Evolutionary conservation across 2,113 vertebrate genomes (phyloP).

Genomic region (Pardalotus punctatus): DNA sequence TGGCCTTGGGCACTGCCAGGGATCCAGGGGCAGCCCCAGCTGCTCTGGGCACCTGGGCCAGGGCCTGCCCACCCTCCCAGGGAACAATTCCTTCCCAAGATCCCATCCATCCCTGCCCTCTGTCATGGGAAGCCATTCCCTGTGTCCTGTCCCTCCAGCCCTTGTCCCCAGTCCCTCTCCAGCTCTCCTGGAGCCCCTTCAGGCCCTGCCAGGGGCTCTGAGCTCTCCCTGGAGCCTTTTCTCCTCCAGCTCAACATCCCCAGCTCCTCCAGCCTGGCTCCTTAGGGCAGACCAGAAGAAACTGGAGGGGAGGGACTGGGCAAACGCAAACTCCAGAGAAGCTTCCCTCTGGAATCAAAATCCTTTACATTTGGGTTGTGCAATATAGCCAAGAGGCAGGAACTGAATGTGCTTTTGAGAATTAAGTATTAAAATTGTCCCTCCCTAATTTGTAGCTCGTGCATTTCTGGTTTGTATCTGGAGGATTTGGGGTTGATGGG

Average conservation of each 20-base stretch:
- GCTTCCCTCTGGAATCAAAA: not conserved
- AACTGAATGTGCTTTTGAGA: not conserved
- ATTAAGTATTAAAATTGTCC: not conserved
- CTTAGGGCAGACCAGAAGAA: not conserved
- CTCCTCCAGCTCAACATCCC: not conserved
- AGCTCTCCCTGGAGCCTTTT: not conserved
- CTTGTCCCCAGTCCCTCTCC: not conserved
- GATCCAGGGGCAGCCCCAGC: not conserved
- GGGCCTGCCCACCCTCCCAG: not conserved
- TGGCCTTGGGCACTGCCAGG: not conserved
- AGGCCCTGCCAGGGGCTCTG: fast-evolving
- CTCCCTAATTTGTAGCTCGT: not conserved
- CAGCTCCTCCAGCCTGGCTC: not conserved
- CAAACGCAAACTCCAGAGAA: not conserved
- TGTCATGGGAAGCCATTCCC: not conserved
- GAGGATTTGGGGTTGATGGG: slow-evolving; percentile 24
- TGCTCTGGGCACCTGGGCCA: not conserved
- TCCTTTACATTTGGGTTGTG: not conserved
- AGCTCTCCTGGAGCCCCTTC: not conserved
- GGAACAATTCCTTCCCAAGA: not conserved
- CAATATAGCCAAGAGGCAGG: not conserved
- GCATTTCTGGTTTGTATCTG: not conserved
- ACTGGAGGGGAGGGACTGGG: not conserved
- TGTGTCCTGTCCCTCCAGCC: not conserved
- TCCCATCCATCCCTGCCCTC: not conserved